A percentile compares a stretch with the other conserved stretches of the same genome.
These are phyloP conservation scores for Apostichopus leukothele DNA, from an alignment of 53 echinoderm and acorn worm genomes.

Conservation along the genomic window DNA sequence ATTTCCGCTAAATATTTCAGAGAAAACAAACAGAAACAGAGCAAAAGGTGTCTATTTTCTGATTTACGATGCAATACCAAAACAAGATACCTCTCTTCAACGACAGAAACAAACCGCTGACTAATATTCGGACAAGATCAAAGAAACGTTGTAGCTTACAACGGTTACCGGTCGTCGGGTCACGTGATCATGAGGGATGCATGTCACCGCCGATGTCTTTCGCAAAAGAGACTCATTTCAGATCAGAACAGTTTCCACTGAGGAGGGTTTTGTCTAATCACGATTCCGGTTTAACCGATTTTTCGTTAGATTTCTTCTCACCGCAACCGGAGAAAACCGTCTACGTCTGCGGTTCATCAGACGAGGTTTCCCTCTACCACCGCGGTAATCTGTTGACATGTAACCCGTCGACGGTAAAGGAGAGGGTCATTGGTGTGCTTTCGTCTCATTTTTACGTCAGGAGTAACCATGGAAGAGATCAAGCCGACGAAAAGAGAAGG, in stretches of 20 bases:
- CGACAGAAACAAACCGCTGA: slow-evolving; percentile 6
- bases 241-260: not conserved
- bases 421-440: not conserved
- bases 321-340: slow-evolving; percentile 30
- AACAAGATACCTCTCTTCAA: not conserved
- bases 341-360: slow-evolving; percentile 34
- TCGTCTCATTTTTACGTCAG: slow-evolving; percentile 43
- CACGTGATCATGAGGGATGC: slow-evolving; percentile 39
- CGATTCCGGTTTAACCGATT: slow-evolving; percentile 40
- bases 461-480: slow-evolving; percentile 3
- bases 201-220: slow-evolving; percentile 32
- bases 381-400: slow-evolving; percentile 17
- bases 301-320: slow-evolving; percentile 34
- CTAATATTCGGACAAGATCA: not conserved
- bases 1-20: not conserved
- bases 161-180: slow-evolving; percentile 31
- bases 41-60: not conserved
- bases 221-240: slow-evolving; percentile 18
- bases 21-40: not conserved
- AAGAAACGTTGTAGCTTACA: not conserved
- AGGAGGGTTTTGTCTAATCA: slow-evolving; percentile 29
- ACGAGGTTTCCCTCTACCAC: not conserved
- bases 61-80: slow-evolving; percentile 26
- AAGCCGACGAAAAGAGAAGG: slow-evolving; percentile 14
- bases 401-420: slow-evolving; percentile 20